Evolutionary conservation across 2,797 vertebrate genomes (phyloP), one percentile per base, ranked within the genome.

Genomic region (Echiichthys vipera): DNA sequence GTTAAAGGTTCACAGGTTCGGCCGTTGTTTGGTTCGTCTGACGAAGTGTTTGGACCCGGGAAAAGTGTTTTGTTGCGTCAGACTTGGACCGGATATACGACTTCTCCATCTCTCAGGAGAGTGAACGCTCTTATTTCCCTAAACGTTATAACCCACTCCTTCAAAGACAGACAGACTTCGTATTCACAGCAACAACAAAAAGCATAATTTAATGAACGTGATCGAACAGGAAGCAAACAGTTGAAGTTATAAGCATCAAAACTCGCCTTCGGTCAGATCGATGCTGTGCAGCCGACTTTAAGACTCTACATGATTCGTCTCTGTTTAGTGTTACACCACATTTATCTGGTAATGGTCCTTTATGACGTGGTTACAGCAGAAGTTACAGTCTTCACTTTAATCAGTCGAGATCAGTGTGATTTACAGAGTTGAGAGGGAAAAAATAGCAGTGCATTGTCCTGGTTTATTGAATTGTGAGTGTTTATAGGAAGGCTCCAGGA

Each of bases 401-500:
- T n/a, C n/a, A n/a, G n/a, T n/a, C n/a, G n/a, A n/a, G n/a, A 47
- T 25, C 3, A 42, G 7, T 45, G 15, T 47, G 39, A 51, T 58
- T 49, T 32, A 47, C 24, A 59, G 5, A 40, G 20, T 57, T 30
- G 24, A 32, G 8, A 40, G 20, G 2, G 34, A n/a, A 1, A 27
- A 71, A 67, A 57, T 18, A 50, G 27, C 27, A 64, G 51, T 18
- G 67, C 42, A 71, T 18, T 12, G 15, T 30, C 15, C 61, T 18
- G 32, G 15, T 81, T 79, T 36, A 47, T 78, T 39, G 1, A n/a
- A 17, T 1, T 0, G 25, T 2, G 42, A 9, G 29, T 4, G 18
- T 74, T 95, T 93, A 98, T 80, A 98, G 95, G 81, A 99, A 99
- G 20, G 97, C 97, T 72, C 96, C 96, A 0, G 97, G 96, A 77